Base-by-base conservation (phyloP, 2,888 invertebrate genomes). In the Troides oblongomaculatus region DNA sequence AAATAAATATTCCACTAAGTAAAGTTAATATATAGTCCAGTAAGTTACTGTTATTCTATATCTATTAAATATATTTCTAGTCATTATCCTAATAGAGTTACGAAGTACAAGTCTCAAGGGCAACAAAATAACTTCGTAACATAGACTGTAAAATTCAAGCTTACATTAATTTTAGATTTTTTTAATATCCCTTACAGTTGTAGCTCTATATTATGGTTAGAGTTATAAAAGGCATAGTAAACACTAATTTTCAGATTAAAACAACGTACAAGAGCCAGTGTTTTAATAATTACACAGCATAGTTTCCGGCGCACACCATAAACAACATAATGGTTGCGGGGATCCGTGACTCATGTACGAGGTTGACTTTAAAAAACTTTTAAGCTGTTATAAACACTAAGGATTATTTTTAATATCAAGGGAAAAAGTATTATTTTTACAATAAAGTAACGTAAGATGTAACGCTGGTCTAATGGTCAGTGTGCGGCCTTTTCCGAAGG, bases 261-360 rank as follows among this genome's bases (percentile, higher is more conserved):
- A 71, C 72, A 74, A 66, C 64, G 69, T 56, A 70, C 69, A 59
- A 74, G 72, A 73, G 72, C 73, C 72, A 70, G 71, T 71, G 70
- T 71, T 73, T 74, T 69, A 71, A 78, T 77, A 80, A 80, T 80
- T 74, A 78, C 71, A 75, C 71, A 71, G 73, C 71, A 71, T 75
- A 74, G 73, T 84, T 84, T 89, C 88, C 88, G 85, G 83, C 82
- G 82, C 76, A 76, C 78, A 82, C 81, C 77, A 79, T 82, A 81
- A 84, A 84, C 80, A 79, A 72, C 73, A 72, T 77, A 79, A 77
- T 77, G 76, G 78, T 81, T 81, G 78, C 77, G 78, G 78, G 18
- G 76, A 81, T 77, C 75, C 77, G 79, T 87, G 87, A 90, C 77
- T 89, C 89, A 88, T 73, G 71, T 73, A 72, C 68, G 72, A 71